Base-by-base conservation (phyloP, 2,113 vertebrate species). In the Microcebus tavaratra region DNA sequence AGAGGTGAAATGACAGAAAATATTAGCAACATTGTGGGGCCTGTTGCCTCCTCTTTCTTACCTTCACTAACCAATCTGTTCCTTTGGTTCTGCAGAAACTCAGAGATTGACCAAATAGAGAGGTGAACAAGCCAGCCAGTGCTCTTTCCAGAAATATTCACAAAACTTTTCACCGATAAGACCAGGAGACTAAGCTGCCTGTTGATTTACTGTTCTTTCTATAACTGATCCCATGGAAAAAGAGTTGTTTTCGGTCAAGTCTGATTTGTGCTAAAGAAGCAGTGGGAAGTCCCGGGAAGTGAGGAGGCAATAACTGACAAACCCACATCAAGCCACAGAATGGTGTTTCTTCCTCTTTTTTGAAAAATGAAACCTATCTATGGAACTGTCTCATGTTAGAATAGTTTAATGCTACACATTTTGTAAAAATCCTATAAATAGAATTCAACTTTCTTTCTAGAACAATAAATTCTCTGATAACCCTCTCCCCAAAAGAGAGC, bases 321-420 rank as follows among this genome's bases (percentile, higher is more conserved):
- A 79, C 79, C 97, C 97, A 96, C 98, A 97, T 78, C 39, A 86
- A 97, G 97, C 78, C 97, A 93, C 4, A 3, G 80, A 97, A 96
- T 98, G 90, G 76, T 91, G 81, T 75, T 98, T 98, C 98, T 99
- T 99, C 98, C 98, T 98, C 98, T 98, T 98, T 98, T 99, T 97
- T 57, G 57, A 96, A 97, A 98, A 97, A 97, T 94, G 98, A 98
- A 99, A 98, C 98, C 83, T 97, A 39, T n/a, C 97, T 98, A 94
- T 98, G 98, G 98, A 98, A 99, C 98, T 76, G 48, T 25, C 65
- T 73, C 36, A 95, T 93, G 96, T 96, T 98, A 98, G 98, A 98
- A 98, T 94, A 97, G 55, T 84, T 90, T 34, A 89, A 97, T 98
- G 75, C 97, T 94, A 82, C 94, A 95, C 17, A n/a, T 86, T 97